Base-by-base conservation (phyloP, 2,113 vertebrate species). In the Platichthys stellatus region DNA sequence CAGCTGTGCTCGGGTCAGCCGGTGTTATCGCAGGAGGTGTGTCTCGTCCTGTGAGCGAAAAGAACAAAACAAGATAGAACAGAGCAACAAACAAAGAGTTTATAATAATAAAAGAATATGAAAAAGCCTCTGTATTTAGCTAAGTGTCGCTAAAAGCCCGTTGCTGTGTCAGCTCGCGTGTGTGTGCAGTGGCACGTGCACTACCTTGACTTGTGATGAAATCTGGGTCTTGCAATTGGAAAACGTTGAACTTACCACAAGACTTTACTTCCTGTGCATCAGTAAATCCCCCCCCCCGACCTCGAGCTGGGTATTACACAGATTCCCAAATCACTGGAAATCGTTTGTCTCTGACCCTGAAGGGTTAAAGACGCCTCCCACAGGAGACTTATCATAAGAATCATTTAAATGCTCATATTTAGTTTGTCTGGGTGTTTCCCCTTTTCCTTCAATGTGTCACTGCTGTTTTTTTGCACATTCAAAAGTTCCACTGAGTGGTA, bases 11-110 rank as follows among this genome's bases (percentile, higher is more conserved):
- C 15, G 5, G 45, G 45, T 38, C 9, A 9, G 43, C 3, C 0
- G 35, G 38, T 63, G 67, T 47, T 81, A 72, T 63, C 17, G 28
- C 56, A 74, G 28, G 59, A 74, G 81, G 74, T 51, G 84, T 77
- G 79, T 71, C 58, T 43, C 75, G 83, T 83, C 72, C 74, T 84
- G 71, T 76, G 23, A 70, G 57, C 14, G 12, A 75, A 26, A 0
- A 20, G 7, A 76, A 63, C 64, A 60, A 56, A 56, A 18, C 20
- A 3, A 28, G 26, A 80, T 23, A 18, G 10, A 62, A 28, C 31
- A 1, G 35, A 2, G 40, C 17, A 18, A 13, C 18, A 3, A 59
- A 64, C 13, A 5, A 5, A 45, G 31, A 24, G 17, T 47, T 70
- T 72, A 24, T 61, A 21, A 17, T 70, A 20, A 35, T 62, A 15